Evolutionary conservation across 2,113 vertebrate species (phyloP).

Genomic region (Origma solitaria): DNA sequence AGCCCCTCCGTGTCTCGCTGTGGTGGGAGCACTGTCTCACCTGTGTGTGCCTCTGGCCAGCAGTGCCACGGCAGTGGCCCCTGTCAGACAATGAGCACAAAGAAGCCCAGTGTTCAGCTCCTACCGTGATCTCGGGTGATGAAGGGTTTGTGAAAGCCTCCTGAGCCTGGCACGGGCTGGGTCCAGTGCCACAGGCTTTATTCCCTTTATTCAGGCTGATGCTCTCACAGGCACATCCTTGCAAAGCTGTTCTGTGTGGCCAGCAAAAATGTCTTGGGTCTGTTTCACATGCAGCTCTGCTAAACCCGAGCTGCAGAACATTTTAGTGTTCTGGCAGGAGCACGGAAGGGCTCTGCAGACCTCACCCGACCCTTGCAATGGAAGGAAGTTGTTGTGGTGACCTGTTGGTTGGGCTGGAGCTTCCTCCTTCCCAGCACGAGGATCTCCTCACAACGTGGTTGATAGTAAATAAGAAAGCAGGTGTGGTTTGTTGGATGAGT

Average conservation of each 20-base stretch:
- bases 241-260: not conserved
- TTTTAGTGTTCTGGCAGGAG: not conserved
- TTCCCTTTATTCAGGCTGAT: not conserved
- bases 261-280: not conserved
- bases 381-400: not conserved
- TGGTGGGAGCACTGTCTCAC: accelerated
- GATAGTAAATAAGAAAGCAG: not conserved
- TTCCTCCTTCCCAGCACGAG: not conserved
- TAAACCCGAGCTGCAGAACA: accelerated
- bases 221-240: not conserved
- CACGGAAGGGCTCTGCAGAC: not conserved
- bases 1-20: not conserved
- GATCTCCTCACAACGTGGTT: not conserved
- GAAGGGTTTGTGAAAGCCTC: not conserved
- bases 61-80: not conserved
- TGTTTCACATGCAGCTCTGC: accelerated
- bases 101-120: not conserved
- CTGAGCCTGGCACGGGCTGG: not conserved
- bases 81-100: accelerated
- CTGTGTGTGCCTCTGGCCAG: not conserved
- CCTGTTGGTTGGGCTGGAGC: not conserved
- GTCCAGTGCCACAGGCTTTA: accelerated
- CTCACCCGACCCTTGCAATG: not conserved
- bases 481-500: not conserved
- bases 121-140: accelerated